Evolutionary conservation across 2,797 vertebrate genomes (phyloP).

Genomic region (Amblyraja radiata): DNA sequence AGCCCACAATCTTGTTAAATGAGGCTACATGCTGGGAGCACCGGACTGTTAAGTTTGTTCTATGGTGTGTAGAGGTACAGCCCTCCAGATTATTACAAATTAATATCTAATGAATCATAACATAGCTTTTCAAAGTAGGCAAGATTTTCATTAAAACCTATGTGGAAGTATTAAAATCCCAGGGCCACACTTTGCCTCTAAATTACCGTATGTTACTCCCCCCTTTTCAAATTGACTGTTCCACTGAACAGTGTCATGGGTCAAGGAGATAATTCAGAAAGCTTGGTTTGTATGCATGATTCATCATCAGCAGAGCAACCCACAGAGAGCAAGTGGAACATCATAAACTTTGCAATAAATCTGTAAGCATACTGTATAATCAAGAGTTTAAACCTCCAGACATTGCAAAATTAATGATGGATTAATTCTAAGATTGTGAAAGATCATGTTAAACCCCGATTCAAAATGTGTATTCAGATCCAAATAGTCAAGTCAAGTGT

Average conservation of each 20-base stretch:
- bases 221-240: constrained; percentile 9
- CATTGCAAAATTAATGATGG: constrained; percentile 2
- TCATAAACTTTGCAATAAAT: constrained; percentile 26
- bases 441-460: background rate
- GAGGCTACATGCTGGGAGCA: background rate
- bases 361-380: background rate
- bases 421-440: background rate
- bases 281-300: constrained; percentile 22
- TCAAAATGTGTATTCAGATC: background rate
- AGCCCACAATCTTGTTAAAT: constrained; percentile 3
- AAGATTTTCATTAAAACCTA: background rate
- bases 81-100: constrained; percentile 20
- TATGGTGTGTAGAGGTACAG: background rate
- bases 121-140: background rate
- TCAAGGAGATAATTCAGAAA: constrained; percentile 23
- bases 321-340: background rate
- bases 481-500: background rate
- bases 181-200: background rate
- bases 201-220: background rate
- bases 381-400: background rate
- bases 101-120: background rate
- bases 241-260: constrained; percentile 22
- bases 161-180: background rate
- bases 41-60: background rate
- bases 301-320: background rate